Evolutionary conservation across 2,113 vertebrate genomes (phyloP).

Genomic region (Micromys minutus): DNA sequence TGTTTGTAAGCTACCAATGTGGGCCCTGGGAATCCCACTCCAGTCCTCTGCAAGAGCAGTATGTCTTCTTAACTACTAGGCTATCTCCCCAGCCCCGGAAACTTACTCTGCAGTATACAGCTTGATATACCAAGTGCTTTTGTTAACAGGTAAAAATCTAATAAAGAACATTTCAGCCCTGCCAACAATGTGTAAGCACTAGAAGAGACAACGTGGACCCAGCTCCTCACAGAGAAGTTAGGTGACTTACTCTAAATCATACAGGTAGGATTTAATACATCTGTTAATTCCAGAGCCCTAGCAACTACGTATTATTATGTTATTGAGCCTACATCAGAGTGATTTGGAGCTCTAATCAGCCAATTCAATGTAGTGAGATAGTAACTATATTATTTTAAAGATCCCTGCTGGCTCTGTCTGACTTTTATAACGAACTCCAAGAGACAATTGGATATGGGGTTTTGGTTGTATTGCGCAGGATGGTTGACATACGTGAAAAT

Average conservation of each 20-base stretch:
- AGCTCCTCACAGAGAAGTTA: background rate
- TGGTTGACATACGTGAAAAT: background rate
- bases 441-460: background rate
- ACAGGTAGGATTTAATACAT: background rate
- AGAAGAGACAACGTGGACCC: background rate
- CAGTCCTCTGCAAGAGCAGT: background rate
- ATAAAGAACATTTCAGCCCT: background rate
- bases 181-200: background rate
- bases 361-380: background rate
- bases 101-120: background rate
- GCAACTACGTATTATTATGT: background rate
- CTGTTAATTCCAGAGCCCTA: background rate
- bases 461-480: background rate
- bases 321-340: background rate
- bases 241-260: background rate
- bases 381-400: background rate
- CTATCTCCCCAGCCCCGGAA: background rate
- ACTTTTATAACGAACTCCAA: background rate
- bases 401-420: background rate
- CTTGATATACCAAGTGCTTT: background rate
- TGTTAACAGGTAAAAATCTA: conserved; percentile 3
- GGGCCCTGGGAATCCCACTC: background rate
- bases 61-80: background rate
- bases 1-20: background rate
- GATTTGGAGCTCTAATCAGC: background rate